These are phyloP conservation scores for Seira musarum DNA, from an alignment of 2,888 invertebrate species.

Conservation along the genomic window DNA sequence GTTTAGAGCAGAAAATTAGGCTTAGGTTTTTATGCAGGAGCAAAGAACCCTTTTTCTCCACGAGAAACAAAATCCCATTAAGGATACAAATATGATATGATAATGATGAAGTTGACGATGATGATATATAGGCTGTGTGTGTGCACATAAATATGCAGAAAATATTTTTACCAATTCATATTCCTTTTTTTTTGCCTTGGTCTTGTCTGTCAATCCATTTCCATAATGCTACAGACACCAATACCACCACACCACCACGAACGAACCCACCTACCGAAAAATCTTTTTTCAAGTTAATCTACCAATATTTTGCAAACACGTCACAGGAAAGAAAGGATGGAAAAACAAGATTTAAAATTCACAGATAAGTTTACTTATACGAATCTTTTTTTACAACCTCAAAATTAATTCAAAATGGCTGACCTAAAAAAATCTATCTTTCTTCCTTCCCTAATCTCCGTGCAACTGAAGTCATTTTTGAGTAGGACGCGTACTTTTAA, in stretches of 20 bases:
- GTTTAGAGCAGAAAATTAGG: conserved; percentile 5
- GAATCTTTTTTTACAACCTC: background rate
- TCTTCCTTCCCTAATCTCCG: no score
- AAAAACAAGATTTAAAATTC: no score
- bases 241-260: background rate
- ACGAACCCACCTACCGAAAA: background rate
- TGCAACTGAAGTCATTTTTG: no score
- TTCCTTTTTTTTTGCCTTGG: conserved; percentile 18
- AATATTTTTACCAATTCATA: conserved; percentile 40
- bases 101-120: conserved; percentile 15
- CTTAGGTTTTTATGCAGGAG: conserved; percentile 50
- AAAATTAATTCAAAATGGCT: conserved; percentile 50
- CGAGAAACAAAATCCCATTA: no score
- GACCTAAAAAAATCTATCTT: conserved; percentile 7
- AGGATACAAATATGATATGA: conserved; percentile 39
- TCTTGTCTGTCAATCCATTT: conserved; percentile 49
- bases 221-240: conserved; percentile 11
- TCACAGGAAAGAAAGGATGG: background rate
- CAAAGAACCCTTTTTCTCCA: conserved; percentile 57
- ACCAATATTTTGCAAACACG: conserved; percentile 53
- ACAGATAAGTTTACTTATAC: background rate
- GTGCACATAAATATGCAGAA: conserved; percentile 43
- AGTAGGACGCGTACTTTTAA: no score
- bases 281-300: no score
- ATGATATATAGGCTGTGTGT: background rate